Evolutionary conservation across 2,888 invertebrate genomes (phyloP).

Genomic region (Drosophila fungiperda): DNA sequence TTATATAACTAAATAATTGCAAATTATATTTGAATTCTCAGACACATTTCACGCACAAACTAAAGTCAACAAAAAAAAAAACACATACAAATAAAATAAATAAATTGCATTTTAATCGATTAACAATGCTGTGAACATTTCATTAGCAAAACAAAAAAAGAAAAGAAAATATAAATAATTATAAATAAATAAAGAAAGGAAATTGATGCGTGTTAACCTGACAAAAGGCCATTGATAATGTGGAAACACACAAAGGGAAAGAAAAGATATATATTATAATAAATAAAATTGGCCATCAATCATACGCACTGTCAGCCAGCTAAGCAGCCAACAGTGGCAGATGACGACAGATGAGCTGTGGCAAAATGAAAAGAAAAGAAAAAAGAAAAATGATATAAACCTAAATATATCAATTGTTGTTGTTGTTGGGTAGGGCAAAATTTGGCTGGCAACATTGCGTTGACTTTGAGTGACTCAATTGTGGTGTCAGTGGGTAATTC

Average conservation of each 20-base stretch:
- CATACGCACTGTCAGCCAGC: constrained; percentile 62
- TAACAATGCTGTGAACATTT: constrained; percentile 25
- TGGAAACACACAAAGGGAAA: background rate
- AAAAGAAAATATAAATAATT: background rate
- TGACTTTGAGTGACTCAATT: constrained; percentile 74
- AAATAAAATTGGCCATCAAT: constrained; percentile 59
- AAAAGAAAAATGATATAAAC: background rate
- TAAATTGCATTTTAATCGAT: constrained; percentile 8
- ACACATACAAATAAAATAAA: background rate
- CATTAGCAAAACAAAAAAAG: background rate
- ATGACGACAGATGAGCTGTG: constrained; percentile 53
- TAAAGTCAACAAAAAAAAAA: constrained; percentile 6
- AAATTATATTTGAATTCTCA: constrained; percentile 7
- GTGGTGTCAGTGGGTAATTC: constrained; percentile 53
- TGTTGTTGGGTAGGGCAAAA: constrained; percentile 37
- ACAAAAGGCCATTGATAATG: constrained; percentile 27
- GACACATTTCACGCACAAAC: constrained; percentile 17
- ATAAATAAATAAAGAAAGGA: constrained; percentile 1
- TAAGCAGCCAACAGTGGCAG: constrained; percentile 22
- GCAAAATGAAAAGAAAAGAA: background rate
- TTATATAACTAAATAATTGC: constrained; percentile 18
- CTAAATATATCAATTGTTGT: constrained; percentile 16
- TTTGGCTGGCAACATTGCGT: constrained; percentile 54
- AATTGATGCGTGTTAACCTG: constrained; percentile 23
- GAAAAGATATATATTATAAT: background rate